Evolutionary conservation across 2,797 vertebrate species (phyloP), one percentile per base, ranked within the genome.

Genomic region (Hippopotamyrus pictus): DNA sequence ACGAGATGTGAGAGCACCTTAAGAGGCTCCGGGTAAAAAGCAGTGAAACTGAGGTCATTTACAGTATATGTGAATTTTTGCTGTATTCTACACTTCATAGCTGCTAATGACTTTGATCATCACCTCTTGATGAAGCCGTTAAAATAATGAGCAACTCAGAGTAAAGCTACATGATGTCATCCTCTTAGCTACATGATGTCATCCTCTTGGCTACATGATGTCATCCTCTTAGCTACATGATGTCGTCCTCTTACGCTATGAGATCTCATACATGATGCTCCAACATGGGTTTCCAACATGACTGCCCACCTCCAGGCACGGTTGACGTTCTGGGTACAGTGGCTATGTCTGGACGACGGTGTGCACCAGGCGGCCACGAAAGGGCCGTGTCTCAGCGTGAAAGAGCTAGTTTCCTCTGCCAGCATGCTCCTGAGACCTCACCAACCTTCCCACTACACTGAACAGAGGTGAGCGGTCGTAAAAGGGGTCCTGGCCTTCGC

Each of bases 361-460:
- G 79, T 41, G 87, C 25, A 50, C 41, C 62, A 50, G 50, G 33
- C 92, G 93, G 90, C 94, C 92, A 54, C 82, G 92, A 93, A 86
- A 86, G 87, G 92, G 91, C 93, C 91, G 92, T 93, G 93, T 97
- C 96, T 97, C 97, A 95, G 96, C 93, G 96, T 96, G 96, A 98
- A 98, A 99, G 98, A 99, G 98, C 98, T 98, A 97, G 97, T 97
- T 96, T 97, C 97, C 97, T 97, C 94, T 97, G 97, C 96, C 97
- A 96, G 98, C 97, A 97, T 97, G 97, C 97, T 96, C 97, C 97
- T 96, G 95, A 96, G 97, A 97, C 98, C 98, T 98, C 98, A 99
- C 98, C 97, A 99, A 99, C 99, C 98, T 99, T 97, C 98, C 98
- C 97, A 99, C 98, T 98, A 99, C 97, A 98, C 98, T 99, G 98